These are phyloP conservation scores for Mylabris sibirica DNA, from an alignment of 2,888 invertebrate species.

Conservation along the genomic window DNA sequence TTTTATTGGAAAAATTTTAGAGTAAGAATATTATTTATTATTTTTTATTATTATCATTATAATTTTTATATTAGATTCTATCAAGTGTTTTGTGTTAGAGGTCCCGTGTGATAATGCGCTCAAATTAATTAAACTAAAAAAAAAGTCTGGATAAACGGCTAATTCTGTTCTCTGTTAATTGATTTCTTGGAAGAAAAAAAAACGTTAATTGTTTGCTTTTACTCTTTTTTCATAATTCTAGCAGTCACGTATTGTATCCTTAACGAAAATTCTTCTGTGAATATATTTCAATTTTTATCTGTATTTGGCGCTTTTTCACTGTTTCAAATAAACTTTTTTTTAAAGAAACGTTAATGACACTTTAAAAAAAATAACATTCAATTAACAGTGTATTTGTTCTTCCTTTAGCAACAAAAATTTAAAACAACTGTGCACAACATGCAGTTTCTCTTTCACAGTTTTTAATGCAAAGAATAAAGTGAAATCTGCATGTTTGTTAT, in stretches of 20 bases:
- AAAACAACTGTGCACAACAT: constrained; percentile 46
- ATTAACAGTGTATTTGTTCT: constrained; percentile 57
- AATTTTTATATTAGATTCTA: constrained; percentile 16
- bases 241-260: neutral
- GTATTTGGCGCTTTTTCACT: constrained; percentile 24
- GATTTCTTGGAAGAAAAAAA: neutral
- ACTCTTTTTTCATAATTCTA: neutral
- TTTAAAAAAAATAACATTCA: constrained; percentile 33
- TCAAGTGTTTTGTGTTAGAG: constrained; percentile 47
- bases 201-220: neutral
- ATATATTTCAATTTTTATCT: neutral
- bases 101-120: constrained; percentile 58
- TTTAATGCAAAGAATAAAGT: neutral
- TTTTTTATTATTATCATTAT: constrained; percentile 17
- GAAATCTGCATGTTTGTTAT: constrained; percentile 45
- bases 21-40: constrained; percentile 51
- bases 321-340: neutral
- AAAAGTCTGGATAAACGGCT: constrained; percentile 48
- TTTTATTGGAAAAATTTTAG: constrained; percentile 49
- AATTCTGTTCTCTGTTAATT: constrained; percentile 13
- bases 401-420: constrained; percentile 44
- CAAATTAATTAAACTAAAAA: constrained; percentile 40
- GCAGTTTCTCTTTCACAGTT: constrained; percentile 44
- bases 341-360: constrained; percentile 15
- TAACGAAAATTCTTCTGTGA: neutral